These are phyloP conservation scores for Periophthalmus magnuspinnatus DNA, from an alignment of 2,797 vertebrate species.

Conservation along the genomic window DNA sequence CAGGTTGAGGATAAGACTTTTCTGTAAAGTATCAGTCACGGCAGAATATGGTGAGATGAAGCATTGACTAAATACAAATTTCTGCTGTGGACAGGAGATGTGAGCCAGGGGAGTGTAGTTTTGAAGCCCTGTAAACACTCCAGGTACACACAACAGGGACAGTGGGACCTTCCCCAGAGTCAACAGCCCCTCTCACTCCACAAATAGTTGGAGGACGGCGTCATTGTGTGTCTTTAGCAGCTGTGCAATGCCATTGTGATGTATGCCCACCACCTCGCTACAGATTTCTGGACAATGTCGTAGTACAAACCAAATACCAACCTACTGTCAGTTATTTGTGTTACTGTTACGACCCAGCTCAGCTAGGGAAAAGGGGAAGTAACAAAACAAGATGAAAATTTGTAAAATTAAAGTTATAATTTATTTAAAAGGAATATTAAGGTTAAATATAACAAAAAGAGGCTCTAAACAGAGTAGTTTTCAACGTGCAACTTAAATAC, in stretches of 20 bases:
- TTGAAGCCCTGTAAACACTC: conserved; percentile 6
- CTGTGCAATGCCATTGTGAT: conserved; percentile 7
- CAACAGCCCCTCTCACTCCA: conserved; percentile 6
- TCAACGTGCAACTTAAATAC: no score
- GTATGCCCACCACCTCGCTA: neutral
- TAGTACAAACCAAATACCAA: neutral
- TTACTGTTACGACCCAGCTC: no score
- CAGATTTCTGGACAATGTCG: neutral
- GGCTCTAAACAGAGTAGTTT: no score
- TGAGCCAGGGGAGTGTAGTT: neutral
- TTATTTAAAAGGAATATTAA: no score
- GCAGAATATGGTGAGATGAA: neutral
- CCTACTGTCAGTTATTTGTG: neutral
- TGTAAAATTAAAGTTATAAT: no score
- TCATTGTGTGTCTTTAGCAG: conserved; percentile 17
- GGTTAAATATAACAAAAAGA: no score
- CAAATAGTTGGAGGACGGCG: conserved; percentile 8
- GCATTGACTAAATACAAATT: neutral
- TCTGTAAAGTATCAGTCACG: neutral
- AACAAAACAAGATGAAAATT: no score
- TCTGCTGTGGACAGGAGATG: neutral
- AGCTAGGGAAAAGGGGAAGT: no score
- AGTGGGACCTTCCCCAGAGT: conserved; percentile 9
- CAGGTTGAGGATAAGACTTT: conserved; percentile 1
- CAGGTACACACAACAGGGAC: conserved; percentile 17